phyloP scores from a whole-genome alignment of 2,113 vertebrate species.

The Caranx melampygus region DNA sequence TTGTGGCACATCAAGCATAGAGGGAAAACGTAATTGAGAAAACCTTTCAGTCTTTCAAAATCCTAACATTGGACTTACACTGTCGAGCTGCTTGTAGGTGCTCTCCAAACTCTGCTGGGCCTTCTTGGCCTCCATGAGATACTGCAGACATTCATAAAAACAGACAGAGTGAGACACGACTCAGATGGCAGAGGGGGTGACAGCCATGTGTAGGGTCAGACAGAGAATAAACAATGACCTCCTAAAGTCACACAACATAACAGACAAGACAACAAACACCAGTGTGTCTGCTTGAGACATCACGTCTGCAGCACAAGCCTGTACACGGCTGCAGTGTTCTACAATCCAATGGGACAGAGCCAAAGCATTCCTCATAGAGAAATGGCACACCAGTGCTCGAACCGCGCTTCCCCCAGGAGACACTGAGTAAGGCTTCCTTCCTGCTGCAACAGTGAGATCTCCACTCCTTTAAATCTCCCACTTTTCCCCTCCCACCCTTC shows the following conservation, averaged over 20 bases:
- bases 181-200: slow-evolving; percentile 53
- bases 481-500: slow-evolving; percentile 39
- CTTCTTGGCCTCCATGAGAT: slow-evolving; percentile 89
- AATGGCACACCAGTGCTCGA: slow-evolving; percentile 46
- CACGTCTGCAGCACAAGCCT: slow-evolving; percentile 59
- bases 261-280: slow-evolving; percentile 71
- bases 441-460: slow-evolving; percentile 57
- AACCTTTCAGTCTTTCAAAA: neutral
- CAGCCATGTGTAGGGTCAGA: slow-evolving; percentile 50
- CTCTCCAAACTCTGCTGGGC: slow-evolving; percentile 91
- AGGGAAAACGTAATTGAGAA: neutral
- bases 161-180: slow-evolving; percentile 54
- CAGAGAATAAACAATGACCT: slow-evolving; percentile 70
- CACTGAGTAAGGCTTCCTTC: slow-evolving; percentile 55
- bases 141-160: slow-evolving; percentile 81
- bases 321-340: slow-evolving; percentile 45
- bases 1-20: neutral
- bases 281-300: slow-evolving; percentile 68
- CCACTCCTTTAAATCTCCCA: slow-evolving; percentile 21
- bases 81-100: slow-evolving; percentile 91
- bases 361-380: slow-evolving; percentile 57
- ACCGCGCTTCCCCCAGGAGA: slow-evolving; percentile 52
- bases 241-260: slow-evolving; percentile 58
- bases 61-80: slow-evolving; percentile 80
- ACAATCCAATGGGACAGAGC: slow-evolving; percentile 50